Evolutionary conservation across 1,140 invertebrate genomes (phyloP).

Genomic region (Euglossa dilemma): DNA sequence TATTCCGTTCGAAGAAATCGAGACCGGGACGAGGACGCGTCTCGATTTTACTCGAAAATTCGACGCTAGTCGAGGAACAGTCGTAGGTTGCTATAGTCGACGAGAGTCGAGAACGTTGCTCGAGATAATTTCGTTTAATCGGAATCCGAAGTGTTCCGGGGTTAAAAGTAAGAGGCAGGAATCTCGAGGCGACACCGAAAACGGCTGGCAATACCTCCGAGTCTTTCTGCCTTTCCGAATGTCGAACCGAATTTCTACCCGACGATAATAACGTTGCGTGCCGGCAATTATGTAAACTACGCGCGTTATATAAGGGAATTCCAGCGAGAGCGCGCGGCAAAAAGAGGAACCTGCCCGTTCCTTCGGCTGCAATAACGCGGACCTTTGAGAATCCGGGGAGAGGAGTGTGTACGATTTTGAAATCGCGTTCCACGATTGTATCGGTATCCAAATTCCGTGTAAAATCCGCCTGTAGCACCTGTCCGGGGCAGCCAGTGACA

Average conservation of each 20-base stretch:
- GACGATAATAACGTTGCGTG: constrained; percentile 5
- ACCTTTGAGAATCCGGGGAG: not conserved
- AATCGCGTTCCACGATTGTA: not conserved
- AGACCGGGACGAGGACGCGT: no score
- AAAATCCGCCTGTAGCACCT: not conserved
- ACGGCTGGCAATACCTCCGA: not conserved
- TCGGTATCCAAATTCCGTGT: not conserved
- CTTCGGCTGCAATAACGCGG: not conserved
- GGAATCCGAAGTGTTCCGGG: not conserved
- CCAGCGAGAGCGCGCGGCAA: constrained; percentile 10
- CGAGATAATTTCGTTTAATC: no score
- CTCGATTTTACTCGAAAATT: no score
- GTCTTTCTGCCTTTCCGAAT: not conserved
- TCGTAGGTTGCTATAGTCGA: no score
- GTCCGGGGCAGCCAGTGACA: not conserved
- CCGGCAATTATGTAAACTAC: constrained; percentile 6
- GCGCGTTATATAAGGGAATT: not conserved
- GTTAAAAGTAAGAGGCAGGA: not conserved
- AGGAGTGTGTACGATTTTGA: not conserved
- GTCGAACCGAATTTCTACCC: not conserved
- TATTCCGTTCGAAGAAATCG: no score
- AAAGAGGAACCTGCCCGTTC: not conserved
- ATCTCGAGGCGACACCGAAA: not conserved
- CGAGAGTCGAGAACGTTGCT: no score
- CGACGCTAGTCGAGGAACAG: no score